phyloP scores from a whole-genome alignment of 2,113 vertebrate genomes.

The Illadopsis cleaveri region DNA sequence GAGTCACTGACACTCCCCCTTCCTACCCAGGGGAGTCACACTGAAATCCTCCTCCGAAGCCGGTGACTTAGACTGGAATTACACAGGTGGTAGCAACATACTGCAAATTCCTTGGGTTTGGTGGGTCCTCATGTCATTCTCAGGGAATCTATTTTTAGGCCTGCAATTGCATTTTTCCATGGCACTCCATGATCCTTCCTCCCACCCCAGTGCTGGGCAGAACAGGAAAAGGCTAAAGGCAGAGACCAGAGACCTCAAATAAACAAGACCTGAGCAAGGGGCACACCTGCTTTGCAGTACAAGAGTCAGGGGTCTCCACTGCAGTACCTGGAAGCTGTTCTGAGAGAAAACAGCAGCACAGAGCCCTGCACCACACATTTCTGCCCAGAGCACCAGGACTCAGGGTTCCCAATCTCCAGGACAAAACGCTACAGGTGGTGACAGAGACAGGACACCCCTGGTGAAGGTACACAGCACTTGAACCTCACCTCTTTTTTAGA shows the following conservation, averaged over 20 bases:
- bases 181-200: neutral
- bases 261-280: neutral
- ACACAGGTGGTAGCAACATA: neutral
- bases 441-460: neutral
- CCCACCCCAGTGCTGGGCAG: neutral
- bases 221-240: neutral
- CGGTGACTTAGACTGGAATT: neutral
- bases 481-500: neutral
- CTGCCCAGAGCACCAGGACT: neutral
- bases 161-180: neutral
- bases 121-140: neutral
- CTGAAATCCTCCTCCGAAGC: neutral
- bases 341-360: neutral
- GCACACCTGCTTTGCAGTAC: neutral
- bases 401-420: rapidly evolving
- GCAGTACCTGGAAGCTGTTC: neutral
- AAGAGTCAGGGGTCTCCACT: neutral
- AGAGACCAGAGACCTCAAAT: neutral
- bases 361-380: neutral
- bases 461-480: neutral
- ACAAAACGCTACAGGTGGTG: too few species aligned
- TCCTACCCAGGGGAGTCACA: neutral
- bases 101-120: neutral
- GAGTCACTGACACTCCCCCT: neutral
- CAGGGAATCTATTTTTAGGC: neutral